Base-by-base conservation (phyloP, 2,113 vertebrate genomes). In the Colossoma macropomum region DNA sequence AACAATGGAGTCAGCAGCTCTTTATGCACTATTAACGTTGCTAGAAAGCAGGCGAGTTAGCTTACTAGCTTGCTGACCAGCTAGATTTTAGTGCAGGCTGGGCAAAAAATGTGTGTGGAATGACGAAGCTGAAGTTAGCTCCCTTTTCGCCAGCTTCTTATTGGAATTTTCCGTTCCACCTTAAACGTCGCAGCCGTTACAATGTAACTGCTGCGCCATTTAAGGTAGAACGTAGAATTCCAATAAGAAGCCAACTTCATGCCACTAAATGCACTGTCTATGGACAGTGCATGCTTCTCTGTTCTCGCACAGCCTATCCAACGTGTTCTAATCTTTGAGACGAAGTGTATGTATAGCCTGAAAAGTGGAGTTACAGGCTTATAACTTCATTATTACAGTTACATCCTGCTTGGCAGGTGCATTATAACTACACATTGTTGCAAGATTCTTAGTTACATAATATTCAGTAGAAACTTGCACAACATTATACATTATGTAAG, bases 1-100 rank as follows among this genome's bases (percentile, higher is more conserved):
- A 95, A 95, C 94, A 95, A 95, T 94, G 94, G 92, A 91, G 90
- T 83, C 83, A 79, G 75, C 38, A 77, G 75, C 30, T 78, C 59
- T 77, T 30, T 77, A 32, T 77, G 81, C 69, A 41, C 41, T 45
- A 11, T 45, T 45, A 45, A 45, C 28, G 62, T 48, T 52, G 60
- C 45, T 77, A 60, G 87, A 59, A 79, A 48, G 68, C 84, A 80
- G 34, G 28, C 71, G 32, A 63, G 81, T 48, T 82, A 89, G 86
- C 88, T 83, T 80, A 52, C 32, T 71, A 71, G 78, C 66, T 80
- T n/a, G n/a, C n/a, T n/a, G n/a, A n/a, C n/a, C n/a, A 71, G 13
- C 50, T 52, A 4, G 10, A 9, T 1, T 45, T 45, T 6, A 45
- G 6, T 45, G 1, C 41, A 45, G 41, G 4, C 1, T 9, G 10